These are phyloP conservation scores for Aeoliscus strigatus DNA, from an alignment of 2,797 vertebrate species.

Conservation along the genomic window DNA sequence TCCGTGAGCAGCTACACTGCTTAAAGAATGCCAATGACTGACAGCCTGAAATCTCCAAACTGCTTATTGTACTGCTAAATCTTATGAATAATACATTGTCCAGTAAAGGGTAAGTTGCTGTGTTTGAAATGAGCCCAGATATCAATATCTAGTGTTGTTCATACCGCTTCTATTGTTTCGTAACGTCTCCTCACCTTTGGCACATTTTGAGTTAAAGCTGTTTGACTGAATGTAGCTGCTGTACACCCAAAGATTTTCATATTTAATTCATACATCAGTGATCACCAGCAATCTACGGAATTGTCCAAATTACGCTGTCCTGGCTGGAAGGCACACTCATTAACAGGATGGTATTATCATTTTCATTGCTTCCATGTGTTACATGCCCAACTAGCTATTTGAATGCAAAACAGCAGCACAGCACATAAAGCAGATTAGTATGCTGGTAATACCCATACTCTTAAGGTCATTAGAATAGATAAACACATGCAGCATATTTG, in stretches of 20 bases:
- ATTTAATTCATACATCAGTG: too few species aligned
- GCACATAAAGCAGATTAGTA: slow-evolving; percentile 63
- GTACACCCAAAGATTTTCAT: too few species aligned
- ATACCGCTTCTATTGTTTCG: slow-evolving; percentile 34
- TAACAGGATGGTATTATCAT: too few species aligned
- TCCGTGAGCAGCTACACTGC: slow-evolving; percentile 57
- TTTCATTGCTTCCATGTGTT: too few species aligned
- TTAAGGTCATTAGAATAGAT: slow-evolving; percentile 75
- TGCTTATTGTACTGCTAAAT: slow-evolving; percentile 67
- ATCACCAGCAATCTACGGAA: too few species aligned
- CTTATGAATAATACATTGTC: slow-evolving; percentile 66
- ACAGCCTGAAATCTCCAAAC: slow-evolving; percentile 61
- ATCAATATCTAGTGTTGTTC: slow-evolving; percentile 48
- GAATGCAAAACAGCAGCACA: slow-evolving; percentile 54
- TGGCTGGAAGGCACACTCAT: too few species aligned
- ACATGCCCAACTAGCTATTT: slow-evolving; percentile 32
- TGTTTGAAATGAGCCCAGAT: slow-evolving; percentile 46
- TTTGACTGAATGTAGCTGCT: too few species aligned
- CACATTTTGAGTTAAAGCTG: too few species aligned
- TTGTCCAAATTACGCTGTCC: too few species aligned
- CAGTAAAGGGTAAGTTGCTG: slow-evolving; percentile 40
- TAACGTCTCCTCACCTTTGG: too few species aligned
- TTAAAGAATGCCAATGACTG: slow-evolving; percentile 65
- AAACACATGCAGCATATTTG: slow-evolving; percentile 67
- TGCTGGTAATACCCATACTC: slow-evolving; percentile 64